These are phyloP conservation scores for Rhinella marina DNA, from an alignment of 2,797 vertebrate species.

Conservation along the genomic window DNA sequence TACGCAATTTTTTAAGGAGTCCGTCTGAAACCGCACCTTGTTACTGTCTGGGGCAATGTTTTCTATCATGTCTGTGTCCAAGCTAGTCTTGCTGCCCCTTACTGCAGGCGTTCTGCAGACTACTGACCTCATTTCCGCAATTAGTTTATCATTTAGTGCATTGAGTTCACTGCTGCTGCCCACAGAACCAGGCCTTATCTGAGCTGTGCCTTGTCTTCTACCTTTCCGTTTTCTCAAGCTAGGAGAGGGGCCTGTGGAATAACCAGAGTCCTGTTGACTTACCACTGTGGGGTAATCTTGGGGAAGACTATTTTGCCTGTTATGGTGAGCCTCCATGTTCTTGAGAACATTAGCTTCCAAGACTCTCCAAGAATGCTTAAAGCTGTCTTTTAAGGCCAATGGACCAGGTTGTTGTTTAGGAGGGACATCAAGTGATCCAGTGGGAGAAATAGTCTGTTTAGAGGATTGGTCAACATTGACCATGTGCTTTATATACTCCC, in stretches of 20 bases:
- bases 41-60: slow-evolving; percentile 66
- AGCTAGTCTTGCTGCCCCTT: slow-evolving; percentile 81
- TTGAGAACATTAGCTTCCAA: slow-evolving; percentile 85
- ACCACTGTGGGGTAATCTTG: slow-evolving; percentile 82
- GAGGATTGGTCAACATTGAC: slow-evolving; percentile 83
- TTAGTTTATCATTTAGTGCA: slow-evolving; percentile 85
- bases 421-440: slow-evolving; percentile 58
- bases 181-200: slow-evolving; percentile 83
- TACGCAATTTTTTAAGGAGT: slow-evolving; percentile 76
- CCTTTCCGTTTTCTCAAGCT: slow-evolving; percentile 86
- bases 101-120: slow-evolving; percentile 85
- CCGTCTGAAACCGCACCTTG: slow-evolving; percentile 81
- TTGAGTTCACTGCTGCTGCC: slow-evolving; percentile 87
- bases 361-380: slow-evolving; percentile 84
- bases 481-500: slow-evolving; percentile 93
- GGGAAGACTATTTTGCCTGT: slow-evolving; percentile 82
- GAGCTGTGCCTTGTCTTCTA: slow-evolving; percentile 73
- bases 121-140: slow-evolving; percentile 89
- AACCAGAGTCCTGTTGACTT: slow-evolving; percentile 91
- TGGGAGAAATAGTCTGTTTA: slow-evolving; percentile 67
- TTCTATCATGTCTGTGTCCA: slow-evolving; percentile 78
- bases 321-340: slow-evolving; percentile 85
- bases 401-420: slow-evolving; percentile 67
- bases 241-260: slow-evolving; percentile 90
- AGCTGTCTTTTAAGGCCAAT: slow-evolving; percentile 78